A percentile compares a stretch with the other conserved stretches of the same genome.
Evolutionary conservation across 2,797 vertebrate genomes (phyloP).

Genomic region (Bradypodion ventrale): DNA sequence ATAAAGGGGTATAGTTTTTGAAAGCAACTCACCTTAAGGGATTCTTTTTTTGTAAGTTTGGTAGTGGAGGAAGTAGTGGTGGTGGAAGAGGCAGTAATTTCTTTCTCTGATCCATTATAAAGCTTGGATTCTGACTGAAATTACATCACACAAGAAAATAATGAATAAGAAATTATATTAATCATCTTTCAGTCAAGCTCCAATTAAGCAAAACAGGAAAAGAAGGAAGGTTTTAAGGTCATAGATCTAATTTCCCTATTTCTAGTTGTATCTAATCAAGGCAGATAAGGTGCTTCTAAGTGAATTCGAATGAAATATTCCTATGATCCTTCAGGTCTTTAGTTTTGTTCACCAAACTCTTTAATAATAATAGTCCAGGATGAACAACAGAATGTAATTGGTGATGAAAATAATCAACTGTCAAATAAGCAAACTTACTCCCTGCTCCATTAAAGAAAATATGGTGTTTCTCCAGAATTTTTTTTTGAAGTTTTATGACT

Average conservation of each 20-base stretch:
- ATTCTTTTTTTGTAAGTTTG: conserved; percentile 99
- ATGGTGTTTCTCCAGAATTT: conserved; percentile 13
- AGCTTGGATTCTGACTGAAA: conserved; percentile 95
- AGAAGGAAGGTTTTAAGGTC: not conserved
- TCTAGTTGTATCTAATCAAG: not conserved
- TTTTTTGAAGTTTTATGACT: conserved; percentile 31
- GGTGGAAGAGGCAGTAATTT: conserved; percentile 72
- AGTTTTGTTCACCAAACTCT: not conserved
- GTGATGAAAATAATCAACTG: not conserved
- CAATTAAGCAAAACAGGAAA: not conserved
- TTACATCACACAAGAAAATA: conserved; percentile 38
- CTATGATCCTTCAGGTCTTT: not conserved
- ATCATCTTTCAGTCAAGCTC: not conserved
- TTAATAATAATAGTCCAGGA: not conserved
- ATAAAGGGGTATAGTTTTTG: not conserved
- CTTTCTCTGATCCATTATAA: conserved; percentile 98
- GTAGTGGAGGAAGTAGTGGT: conserved; percentile 80
- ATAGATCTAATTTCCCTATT: not conserved
- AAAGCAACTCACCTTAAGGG: conserved; percentile 88
- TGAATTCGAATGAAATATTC: not conserved
- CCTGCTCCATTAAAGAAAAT: conserved; percentile 55
- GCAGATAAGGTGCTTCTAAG: not conserved
- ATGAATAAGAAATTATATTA: not conserved
- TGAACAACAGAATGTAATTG: not conserved
- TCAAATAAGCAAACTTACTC: conserved; percentile 43